Evolutionary conservation across 1,140 invertebrate genomes (phyloP).

Genomic region (Triops longicaudatus): DNA sequence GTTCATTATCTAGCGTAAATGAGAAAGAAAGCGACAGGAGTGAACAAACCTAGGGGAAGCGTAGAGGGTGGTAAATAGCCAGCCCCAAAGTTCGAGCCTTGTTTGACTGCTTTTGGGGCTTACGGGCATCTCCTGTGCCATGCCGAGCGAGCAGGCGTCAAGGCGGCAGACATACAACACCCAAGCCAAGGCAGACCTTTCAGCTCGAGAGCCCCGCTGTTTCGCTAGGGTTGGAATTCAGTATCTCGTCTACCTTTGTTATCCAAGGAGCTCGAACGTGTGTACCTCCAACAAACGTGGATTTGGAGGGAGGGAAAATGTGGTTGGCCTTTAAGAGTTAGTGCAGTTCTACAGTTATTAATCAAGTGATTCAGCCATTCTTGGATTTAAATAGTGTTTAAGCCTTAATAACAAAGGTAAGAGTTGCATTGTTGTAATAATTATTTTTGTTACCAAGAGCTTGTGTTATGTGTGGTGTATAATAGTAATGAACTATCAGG

Average conservation of each 20-base stretch:
- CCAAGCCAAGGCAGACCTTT: background rate
- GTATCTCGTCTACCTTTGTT: constrained; percentile 3
- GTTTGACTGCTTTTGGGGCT: constrained; percentile 10
- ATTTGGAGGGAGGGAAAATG: background rate
- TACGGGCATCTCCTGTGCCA: constrained; percentile 1
- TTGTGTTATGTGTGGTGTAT: too few relatives aligned
- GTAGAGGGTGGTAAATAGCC: background rate
- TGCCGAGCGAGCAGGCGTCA: constrained; percentile 9
- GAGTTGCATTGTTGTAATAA: too few relatives aligned
- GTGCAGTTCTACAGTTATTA: background rate
- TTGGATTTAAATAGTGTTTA: background rate
- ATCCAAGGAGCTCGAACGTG: background rate
- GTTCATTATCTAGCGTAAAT: constrained; percentile 15
- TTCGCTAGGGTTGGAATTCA: background rate
- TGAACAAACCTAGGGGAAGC: constrained; percentile 1
- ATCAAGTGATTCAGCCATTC: background rate
- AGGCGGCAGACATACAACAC: constrained; percentile 10
- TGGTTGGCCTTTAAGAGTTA: background rate
- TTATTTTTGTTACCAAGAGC: too few relatives aligned
- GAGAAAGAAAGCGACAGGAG: constrained; percentile 13
- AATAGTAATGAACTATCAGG: too few relatives aligned
- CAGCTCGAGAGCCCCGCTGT: constrained; percentile 1
- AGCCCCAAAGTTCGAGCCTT: background rate
- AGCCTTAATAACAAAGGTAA: too few relatives aligned
- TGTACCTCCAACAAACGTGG: constrained; percentile 10